These are phyloP conservation scores for Arrhopalites spinosus DNA, from an alignment of 2,888 invertebrate genomes.

Conservation along the genomic window DNA sequence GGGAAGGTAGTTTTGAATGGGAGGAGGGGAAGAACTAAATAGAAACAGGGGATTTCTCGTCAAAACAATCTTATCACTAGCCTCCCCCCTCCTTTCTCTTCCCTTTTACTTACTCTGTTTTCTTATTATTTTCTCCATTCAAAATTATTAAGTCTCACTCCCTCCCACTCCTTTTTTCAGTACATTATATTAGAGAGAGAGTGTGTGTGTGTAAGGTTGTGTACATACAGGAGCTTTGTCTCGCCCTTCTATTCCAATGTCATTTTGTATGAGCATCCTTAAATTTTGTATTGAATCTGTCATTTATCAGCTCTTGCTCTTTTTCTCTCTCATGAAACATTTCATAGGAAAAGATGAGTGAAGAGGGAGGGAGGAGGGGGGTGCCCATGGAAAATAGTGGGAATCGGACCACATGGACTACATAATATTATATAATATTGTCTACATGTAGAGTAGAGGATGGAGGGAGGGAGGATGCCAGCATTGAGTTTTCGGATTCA, in stretches of 20 bases:
- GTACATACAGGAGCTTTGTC: too few relatives aligned
- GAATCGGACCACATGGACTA: background rate
- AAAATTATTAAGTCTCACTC: too few relatives aligned
- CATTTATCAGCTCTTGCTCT: background rate
- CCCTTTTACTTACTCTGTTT: too few relatives aligned
- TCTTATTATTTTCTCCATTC: too few relatives aligned
- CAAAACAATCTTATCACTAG: too few relatives aligned
- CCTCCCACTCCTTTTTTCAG: too few relatives aligned
- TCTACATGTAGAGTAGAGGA: background rate
- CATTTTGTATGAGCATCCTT: too few relatives aligned
- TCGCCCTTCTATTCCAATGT: background rate
- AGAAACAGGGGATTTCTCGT: background rate
- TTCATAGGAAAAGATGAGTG: background rate
- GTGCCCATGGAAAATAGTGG: background rate
- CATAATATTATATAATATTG: background rate
- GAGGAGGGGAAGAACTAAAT: background rate
- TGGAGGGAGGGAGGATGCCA: background rate
- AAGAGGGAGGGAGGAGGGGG: background rate
- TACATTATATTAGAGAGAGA: too few relatives aligned
- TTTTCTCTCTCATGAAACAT: background rate
- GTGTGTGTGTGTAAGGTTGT: too few relatives aligned
- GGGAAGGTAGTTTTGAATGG: too few relatives aligned
- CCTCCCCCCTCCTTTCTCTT: too few relatives aligned
- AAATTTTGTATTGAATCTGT: background rate
- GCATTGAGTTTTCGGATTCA: background rate